Evolutionary conservation across 2,113 vertebrate genomes (phyloP), one percentile per base, ranked within the genome.

Genomic region (Cacatua alba): DNA sequence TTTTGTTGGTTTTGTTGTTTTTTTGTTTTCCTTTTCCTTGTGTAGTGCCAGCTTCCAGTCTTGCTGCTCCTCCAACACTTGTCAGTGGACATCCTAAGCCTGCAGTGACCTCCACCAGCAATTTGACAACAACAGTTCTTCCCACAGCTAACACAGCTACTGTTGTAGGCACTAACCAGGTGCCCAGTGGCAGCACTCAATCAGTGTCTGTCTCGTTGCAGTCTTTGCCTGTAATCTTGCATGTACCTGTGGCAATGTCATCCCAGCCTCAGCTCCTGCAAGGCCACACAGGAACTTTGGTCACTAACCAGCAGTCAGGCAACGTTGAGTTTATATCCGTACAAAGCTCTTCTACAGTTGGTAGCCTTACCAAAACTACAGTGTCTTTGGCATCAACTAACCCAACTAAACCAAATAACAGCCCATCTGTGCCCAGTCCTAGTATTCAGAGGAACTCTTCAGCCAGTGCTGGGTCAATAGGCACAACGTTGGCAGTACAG

Each of bases 221-320:
- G 65, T 97, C 98, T 44, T 93, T 98, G 93, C 98, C 98, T 0
- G 98, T 98, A 82, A 98, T 98, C 88, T 93, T 98, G 71, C 98
- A 98, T 12, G 98, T 98, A 75, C 98, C 98, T 39, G 98, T 98
- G 83, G 98, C 98, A 7, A 97, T 98, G n/a, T 97, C 98, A 28
- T 98, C 98, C 59, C 98, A 98, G 88, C 97, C 98, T 95, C 98
- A 97, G 69, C 96, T 98, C n/a, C 96, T 98, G 9, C 98, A 98
- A 97, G 95, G 98, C 71, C 98, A 98, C 88, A 85, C 98, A 43
- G 98, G 98, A 55, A 98, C 98, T 85, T 95, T 98, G 95, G 97
- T 98, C 93, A 97, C 98, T 31, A 98, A 97, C 94, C 98, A 98
- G 37, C 98, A 97, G 43, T 96, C 98, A 55, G 98, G 98, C 95